Evolutionary conservation across 2,888 invertebrate genomes (phyloP).

Genomic region (Pseudeuparius sepicola): DNA sequence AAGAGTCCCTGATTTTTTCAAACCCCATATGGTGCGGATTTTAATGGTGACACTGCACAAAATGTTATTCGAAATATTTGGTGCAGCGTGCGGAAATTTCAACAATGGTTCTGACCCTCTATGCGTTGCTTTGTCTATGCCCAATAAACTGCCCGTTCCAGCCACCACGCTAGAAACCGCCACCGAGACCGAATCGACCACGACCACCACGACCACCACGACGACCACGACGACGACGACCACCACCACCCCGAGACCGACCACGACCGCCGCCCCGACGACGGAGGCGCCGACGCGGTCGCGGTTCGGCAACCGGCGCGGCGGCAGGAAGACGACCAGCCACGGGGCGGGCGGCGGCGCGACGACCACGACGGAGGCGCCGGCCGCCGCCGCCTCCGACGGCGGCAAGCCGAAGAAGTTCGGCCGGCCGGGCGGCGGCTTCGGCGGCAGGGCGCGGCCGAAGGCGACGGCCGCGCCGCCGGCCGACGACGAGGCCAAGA

Average conservation of each 20-base stretch:
- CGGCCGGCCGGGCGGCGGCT: slow-evolving; percentile 40
- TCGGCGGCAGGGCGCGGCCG: slow-evolving; percentile 42
- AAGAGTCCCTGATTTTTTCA: no score
- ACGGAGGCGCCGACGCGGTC: slow-evolving; percentile 31
- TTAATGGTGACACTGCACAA: no score
- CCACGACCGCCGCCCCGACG: slow-evolving; percentile 36
- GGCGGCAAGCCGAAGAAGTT: slow-evolving; percentile 42
- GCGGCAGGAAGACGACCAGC: slow-evolving; percentile 33
- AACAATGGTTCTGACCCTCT: no score
- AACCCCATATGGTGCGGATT: no score
- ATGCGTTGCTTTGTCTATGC: background rate
- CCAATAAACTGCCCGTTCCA: slow-evolving; percentile 6
- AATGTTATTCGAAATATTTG: no score
- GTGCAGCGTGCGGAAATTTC: no score
- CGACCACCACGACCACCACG: slow-evolving; percentile 42
- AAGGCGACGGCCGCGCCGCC: slow-evolving; percentile 36
- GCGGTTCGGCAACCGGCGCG: slow-evolving; percentile 27
- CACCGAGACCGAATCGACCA: slow-evolving; percentile 35
- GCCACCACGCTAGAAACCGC: slow-evolving; percentile 20
- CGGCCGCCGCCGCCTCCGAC: slow-evolving; percentile 39
- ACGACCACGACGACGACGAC: slow-evolving; percentile 48
- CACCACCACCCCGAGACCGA: slow-evolving; percentile 46
- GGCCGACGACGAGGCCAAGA: slow-evolving; percentile 33
- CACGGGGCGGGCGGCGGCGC: no score
- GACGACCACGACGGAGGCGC: slow-evolving; percentile 32